A percentile compares a stretch with the other conserved stretches of the same genome.
phyloP scores from a whole-genome alignment of 2,113 vertebrate genomes.

The Colaptes auratus region DNA sequence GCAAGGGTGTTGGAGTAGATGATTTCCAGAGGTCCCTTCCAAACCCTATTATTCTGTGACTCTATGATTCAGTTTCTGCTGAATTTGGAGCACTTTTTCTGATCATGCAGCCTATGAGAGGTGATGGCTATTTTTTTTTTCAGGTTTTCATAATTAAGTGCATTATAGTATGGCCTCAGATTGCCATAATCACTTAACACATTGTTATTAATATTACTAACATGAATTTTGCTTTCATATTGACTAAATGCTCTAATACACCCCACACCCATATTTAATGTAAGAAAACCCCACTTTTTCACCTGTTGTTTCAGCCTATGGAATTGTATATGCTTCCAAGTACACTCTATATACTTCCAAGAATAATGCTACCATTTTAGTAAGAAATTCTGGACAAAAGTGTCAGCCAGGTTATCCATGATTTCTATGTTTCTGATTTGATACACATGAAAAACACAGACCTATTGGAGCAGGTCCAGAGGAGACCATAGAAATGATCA shows the following conservation, averaged over 20 bases:
- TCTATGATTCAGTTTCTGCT: no score
- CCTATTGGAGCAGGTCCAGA: neutral
- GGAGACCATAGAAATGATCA: neutral
- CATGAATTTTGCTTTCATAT: neutral
- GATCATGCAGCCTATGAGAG: no score
- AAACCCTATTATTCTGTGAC: no score
- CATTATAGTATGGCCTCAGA: neutral
- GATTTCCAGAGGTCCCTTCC: no score
- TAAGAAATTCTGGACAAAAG: neutral
- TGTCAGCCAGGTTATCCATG: neutral
- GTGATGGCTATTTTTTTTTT: neutral
- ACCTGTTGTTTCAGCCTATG: neutral
- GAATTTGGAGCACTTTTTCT: neutral
- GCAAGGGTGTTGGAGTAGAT: no score
- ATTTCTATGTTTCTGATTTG: neutral
- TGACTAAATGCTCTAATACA: neutral
- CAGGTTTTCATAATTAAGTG: neutral
- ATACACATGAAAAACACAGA: neutral
- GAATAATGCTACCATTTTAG: neutral
- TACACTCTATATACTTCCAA: neutral
- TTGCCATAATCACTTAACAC: neutral
- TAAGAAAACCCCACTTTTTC: neutral
- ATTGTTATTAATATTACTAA: neutral
- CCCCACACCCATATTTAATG: neutral
- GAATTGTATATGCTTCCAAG: neutral